A percentile compares a stretch with the other conserved stretches of the same genome.
These are phyloP conservation scores for Allolobophora icterica DNA, from an alignment of 2,888 invertebrate genomes.

Conservation along the genomic window DNA sequence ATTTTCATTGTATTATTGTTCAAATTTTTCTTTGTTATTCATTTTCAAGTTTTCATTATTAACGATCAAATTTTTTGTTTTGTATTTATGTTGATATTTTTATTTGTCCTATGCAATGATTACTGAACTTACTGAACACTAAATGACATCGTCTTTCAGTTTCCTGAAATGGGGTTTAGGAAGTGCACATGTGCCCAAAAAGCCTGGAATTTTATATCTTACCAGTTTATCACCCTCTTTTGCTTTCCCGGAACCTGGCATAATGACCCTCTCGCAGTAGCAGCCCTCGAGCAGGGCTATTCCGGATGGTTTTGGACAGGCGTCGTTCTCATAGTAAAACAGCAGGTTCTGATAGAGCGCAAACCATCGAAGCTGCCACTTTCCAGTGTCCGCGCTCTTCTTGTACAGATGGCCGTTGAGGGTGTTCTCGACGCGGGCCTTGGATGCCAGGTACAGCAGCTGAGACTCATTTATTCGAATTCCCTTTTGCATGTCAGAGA, in stretches of 20 bases:
- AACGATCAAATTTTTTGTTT: no score
- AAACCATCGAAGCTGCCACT: constrained; percentile 78
- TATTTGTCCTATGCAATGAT: no score
- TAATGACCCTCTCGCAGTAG: constrained; percentile 69
- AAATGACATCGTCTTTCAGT: no score
- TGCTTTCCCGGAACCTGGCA: constrained; percentile 50
- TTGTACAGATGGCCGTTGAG: constrained; percentile 84
- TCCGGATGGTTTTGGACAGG: constrained; percentile 79
- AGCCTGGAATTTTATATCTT: neutral
- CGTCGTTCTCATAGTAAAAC: constrained; percentile 88
- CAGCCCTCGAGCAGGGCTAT: constrained; percentile 86
- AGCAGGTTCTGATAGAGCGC: constrained; percentile 79
- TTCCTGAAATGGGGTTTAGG: no score
- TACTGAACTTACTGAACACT: no score
- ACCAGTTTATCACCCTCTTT: constrained; percentile 63
- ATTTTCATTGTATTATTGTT: no score
- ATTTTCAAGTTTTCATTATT: no score
- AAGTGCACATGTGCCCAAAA: no score
- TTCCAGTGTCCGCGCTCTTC: constrained; percentile 81
- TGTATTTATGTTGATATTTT: no score
- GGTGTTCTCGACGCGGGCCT: constrained; percentile 83
- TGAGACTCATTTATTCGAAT: constrained; percentile 83
- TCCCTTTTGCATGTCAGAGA: constrained; percentile 76
- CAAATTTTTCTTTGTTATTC: no score
- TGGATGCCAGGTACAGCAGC: constrained; percentile 81